These are phyloP conservation scores for Nomada ruficornis DNA, from an alignment of 2,888 invertebrate species.

Conservation along the genomic window DNA sequence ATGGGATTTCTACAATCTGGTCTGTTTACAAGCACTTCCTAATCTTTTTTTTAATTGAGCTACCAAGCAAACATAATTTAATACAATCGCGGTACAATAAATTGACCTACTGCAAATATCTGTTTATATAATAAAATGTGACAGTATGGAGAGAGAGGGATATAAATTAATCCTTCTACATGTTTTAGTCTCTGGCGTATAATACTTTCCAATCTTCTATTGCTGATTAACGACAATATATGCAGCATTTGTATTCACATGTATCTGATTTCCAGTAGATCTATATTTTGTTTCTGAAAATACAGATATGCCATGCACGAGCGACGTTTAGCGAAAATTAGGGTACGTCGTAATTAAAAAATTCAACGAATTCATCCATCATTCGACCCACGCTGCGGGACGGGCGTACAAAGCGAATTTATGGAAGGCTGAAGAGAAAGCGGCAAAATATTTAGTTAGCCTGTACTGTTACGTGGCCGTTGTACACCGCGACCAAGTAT, in stretches of 20 bases:
- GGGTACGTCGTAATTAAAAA: no score
- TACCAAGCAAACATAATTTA: no score
- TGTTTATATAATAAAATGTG: no score
- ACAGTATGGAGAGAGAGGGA: no score
- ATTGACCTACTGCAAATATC: no score
- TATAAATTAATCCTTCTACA: no score
- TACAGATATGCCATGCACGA: not conserved
- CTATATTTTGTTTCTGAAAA: constrained; percentile 27
- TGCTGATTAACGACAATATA: constrained; percentile 1
- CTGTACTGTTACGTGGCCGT: constrained; percentile 1
- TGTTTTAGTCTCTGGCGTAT: no score
- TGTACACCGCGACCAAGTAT: constrained; percentile 26
- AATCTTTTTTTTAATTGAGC: no score
- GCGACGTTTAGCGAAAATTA: not conserved
- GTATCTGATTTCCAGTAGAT: constrained; percentile 2
- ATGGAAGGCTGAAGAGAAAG: constrained; percentile 10
- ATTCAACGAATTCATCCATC: constrained; percentile 14
- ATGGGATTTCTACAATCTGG: no score
- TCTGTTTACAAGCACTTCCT: no score
- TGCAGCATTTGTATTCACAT: constrained; percentile 6
- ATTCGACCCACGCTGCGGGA: not conserved
- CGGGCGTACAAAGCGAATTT: constrained; percentile 32
- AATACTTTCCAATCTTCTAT: no score
- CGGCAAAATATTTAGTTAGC: constrained; percentile 49
- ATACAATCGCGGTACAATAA: no score